Evolutionary conservation across 1,140 invertebrate species (phyloP), one percentile per base, ranked within the genome.

Genomic region (Pararge aegeria): DNA sequence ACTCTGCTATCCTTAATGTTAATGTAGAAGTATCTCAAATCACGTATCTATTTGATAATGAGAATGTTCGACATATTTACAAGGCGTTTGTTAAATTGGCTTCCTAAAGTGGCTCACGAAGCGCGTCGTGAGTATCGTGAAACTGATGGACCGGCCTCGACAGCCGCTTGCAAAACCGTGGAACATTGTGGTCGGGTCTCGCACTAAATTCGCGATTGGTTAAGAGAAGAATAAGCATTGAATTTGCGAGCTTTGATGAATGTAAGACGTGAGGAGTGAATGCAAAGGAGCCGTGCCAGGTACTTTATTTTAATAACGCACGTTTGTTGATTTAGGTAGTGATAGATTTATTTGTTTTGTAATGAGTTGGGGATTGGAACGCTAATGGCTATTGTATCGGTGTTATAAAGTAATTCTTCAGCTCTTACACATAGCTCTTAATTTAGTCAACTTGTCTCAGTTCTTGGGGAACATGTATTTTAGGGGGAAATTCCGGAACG

Each of bases 201-300:
- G 76, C 73, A 80, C 78, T 80, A 73, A 74, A 80, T 81, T 72
- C 69, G 71, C 78, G 72, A 86, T 83, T 78, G 71, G 67, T 65
- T 72, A 73, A 82, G 68, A 68, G 61, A 70, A 72, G 66, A 71
- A 73, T 58, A 12, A 58, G 37, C 50, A 62, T 29, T 52, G 42
- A 61, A 61, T 60, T 52, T 61, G 51, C 52, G 24, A 54, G 52
- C 42, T 49, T 53, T 61, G 58, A 54, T 55, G 44, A 27, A 54
- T 55, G 52, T 55, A 46, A 20, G 29, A 49, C 51, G 30, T 49
- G 27, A 46, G 37, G 56, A 46, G 54, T 34, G 42, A 55, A 55
- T 27, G 42, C 19, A 44, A 55, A 29, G 7, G 19, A 53, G 51
- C 16, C 38, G 38, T 42, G 38, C 9, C 10, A 18, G 13, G 38